A percentile compares a stretch with the other conserved stretches of the same genome.
Evolutionary conservation across 1,140 invertebrate species (phyloP).

Genomic region (Drosophila parabipectinata): DNA sequence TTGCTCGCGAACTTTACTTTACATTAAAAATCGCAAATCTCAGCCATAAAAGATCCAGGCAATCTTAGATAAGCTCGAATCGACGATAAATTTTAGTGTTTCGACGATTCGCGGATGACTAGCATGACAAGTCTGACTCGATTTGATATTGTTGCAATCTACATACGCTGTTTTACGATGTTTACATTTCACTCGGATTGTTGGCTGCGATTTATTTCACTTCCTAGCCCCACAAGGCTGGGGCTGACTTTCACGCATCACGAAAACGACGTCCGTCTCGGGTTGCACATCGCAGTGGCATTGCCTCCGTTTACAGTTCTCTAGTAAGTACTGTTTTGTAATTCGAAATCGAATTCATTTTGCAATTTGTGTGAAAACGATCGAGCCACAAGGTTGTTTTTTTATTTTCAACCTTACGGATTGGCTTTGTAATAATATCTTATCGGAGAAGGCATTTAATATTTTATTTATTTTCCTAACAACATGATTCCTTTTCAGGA

Average conservation of each 20-base stretch:
- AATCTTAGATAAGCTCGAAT: slow-evolving; percentile 70
- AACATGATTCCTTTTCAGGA: background rate
- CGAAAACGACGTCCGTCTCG: slow-evolving; percentile 40
- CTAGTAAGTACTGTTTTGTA: slow-evolving; percentile 48
- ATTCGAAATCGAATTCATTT: slow-evolving; percentile 72
- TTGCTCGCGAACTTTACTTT: slow-evolving; percentile 60
- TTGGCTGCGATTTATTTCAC: slow-evolving; percentile 59
- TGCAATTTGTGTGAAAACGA: slow-evolving; percentile 33
- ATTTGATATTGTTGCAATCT: slow-evolving; percentile 27
- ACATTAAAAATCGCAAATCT: background rate
- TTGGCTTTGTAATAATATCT: slow-evolving; percentile 43
- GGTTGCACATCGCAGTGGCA: slow-evolving; percentile 25
- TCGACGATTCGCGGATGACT: slow-evolving; percentile 20
- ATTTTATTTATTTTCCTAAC: background rate
- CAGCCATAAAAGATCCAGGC: slow-evolving; percentile 9
- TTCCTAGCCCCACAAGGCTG: slow-evolving; percentile 61
- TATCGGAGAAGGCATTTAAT: slow-evolving; percentile 37
- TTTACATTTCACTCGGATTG: slow-evolving; percentile 60
- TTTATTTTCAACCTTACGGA: slow-evolving; percentile 23
- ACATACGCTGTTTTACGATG: slow-evolving; percentile 42
- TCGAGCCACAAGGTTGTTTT: slow-evolving; percentile 51
- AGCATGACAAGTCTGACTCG: slow-evolving; percentile 59
- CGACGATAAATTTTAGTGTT: slow-evolving; percentile 49
- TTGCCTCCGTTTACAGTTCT: slow-evolving; percentile 68
- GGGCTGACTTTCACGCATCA: slow-evolving; percentile 69